Conservation (phyloP, 2,888 invertebrate species). For the Linyphia triangularis region DNA sequence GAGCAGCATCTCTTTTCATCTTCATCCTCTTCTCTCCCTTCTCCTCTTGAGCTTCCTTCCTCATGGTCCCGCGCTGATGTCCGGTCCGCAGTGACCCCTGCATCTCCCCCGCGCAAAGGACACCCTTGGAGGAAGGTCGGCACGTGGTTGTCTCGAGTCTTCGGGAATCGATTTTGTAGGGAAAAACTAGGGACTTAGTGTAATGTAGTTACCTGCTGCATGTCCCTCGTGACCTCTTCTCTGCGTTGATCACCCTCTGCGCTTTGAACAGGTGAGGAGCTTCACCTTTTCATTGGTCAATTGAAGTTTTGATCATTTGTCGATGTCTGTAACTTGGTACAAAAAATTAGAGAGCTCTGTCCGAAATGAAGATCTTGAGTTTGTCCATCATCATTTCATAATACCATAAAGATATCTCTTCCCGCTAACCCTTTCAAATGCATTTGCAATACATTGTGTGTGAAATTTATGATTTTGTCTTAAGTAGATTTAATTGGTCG, state of each 20-base stretch:
- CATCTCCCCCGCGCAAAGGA: conserved; percentile 15
- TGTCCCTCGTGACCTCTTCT: neutral
- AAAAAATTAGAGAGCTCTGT: too few species aligned
- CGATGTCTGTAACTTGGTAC: too few species aligned
- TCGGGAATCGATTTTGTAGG: conserved; percentile 35
- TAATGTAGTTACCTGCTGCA: conserved; percentile 23
- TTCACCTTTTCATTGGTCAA: neutral
- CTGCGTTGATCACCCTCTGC: neutral
- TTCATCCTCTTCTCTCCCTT: conserved; percentile 10
- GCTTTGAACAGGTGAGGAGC: conserved; percentile 28
- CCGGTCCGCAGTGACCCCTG: conserved; percentile 52
- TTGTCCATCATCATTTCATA: too few species aligned
- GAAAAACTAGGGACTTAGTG: neutral
- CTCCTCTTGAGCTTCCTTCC: conserved; percentile 37
- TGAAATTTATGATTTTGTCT: too few species aligned
- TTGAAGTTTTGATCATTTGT: neutral
- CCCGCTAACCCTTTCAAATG: too few species aligned
- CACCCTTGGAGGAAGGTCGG: conserved; percentile 26
- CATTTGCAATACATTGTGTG: too few species aligned
- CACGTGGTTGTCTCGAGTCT: conserved; percentile 39
- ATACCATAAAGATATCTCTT: too few species aligned
- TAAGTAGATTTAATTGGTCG: too few species aligned
- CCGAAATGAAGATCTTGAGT: too few species aligned
- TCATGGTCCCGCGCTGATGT: conserved; percentile 14
- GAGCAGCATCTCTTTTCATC: conserved; percentile 14